Conservation (phyloP, 2,888 invertebrate genomes). For the Branchipolynoe longqiensis region DNA sequence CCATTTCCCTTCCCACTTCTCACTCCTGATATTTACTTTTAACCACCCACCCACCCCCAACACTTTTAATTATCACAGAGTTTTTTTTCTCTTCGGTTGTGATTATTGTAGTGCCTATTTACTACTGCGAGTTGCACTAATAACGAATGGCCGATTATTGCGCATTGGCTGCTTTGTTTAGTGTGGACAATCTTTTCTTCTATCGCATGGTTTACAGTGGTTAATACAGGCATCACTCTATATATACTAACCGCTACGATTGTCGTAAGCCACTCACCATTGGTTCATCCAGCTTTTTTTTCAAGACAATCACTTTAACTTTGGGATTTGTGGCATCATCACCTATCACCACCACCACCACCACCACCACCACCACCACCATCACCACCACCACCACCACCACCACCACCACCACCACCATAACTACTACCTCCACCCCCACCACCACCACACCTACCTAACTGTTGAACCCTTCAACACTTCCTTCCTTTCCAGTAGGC, state of each 20-base stretch:
- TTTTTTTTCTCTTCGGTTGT: background rate
- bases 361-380: too few species aligned
- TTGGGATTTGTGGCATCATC: too few species aligned
- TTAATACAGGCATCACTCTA: too few species aligned
- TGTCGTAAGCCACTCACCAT: background rate
- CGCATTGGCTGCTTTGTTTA: conserved; percentile 38
- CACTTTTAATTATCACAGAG: background rate
- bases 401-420: too few species aligned
- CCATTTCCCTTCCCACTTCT: background rate
- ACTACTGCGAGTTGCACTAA: conserved; percentile 30
- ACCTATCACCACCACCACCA: too few species aligned
- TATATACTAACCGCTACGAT: conserved; percentile 34
- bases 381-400: too few species aligned
- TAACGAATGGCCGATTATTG: background rate
- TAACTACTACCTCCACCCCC: too few species aligned
- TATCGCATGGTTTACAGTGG: conserved; percentile 31
- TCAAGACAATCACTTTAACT: too few species aligned
- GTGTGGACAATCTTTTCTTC: conserved; percentile 34
- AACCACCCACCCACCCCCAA: background rate
- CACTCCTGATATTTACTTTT: conserved; percentile 20
- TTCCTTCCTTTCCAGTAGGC: background rate
- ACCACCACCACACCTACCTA: background rate
- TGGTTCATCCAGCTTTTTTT: conserved; percentile 3
- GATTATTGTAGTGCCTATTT: conserved; percentile 19
- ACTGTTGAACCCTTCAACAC: background rate